phyloP scores from a whole-genome alignment of 2,797 vertebrate genomes.

The Vespertilio murinus region DNA sequence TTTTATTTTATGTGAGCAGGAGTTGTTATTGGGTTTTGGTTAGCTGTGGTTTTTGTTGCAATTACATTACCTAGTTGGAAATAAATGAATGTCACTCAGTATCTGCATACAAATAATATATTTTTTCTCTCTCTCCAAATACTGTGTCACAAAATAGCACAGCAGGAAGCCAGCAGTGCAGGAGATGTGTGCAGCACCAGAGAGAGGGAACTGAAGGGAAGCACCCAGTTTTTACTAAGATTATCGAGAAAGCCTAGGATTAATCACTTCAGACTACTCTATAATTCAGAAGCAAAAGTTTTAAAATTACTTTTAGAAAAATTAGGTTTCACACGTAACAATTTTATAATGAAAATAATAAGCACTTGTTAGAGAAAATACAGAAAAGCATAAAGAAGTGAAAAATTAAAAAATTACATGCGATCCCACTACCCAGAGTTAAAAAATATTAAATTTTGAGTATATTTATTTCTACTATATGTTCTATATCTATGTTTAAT shows the following conservation, averaged over 20 bases:
- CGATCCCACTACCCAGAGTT: neutral
- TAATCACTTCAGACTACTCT: neutral
- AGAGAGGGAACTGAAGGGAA: neutral
- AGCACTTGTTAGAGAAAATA: neutral
- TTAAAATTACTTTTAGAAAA: neutral
- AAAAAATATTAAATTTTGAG: neutral
- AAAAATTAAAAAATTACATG: neutral
- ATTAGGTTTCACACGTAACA: neutral
- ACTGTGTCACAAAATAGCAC: neutral
- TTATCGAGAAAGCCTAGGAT: neutral
- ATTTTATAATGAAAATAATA: slow-evolving; percentile 2
- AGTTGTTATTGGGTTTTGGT: neutral
- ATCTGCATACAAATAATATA: neutral
- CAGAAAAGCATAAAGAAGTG: neutral
- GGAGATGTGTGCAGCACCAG: neutral
- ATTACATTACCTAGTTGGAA: slow-evolving; percentile 8
- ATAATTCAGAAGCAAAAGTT: neutral
- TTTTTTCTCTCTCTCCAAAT: slow-evolving; percentile 17
- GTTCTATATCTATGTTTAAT: neutral
- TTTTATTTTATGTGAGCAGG: slow-evolving; percentile 25
- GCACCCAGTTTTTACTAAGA: neutral
- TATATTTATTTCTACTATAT: neutral
- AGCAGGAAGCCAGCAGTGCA: neutral
- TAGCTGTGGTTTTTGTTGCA: neutral
- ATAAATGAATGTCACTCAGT: slow-evolving; percentile 22